A percentile compares a stretch with the other conserved stretches of the same genome.
Conservation (phyloP, 2,113 vertebrate genomes). For the Chionomys nivalis region DNA sequence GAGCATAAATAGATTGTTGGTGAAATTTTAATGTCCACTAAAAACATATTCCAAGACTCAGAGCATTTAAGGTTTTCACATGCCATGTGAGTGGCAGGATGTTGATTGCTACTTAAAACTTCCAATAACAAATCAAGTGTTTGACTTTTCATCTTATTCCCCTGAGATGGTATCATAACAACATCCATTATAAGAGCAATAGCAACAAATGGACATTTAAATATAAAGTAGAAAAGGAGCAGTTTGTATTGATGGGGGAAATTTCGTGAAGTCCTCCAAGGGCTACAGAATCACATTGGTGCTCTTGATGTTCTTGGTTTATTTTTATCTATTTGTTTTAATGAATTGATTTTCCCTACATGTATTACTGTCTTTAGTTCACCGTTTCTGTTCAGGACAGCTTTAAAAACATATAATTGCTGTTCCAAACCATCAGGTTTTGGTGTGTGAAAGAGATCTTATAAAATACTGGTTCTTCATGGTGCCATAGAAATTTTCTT, state of each 20-base stretch:
- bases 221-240: slow-evolving; percentile 66
- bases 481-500: not conserved
- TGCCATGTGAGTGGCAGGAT: not conserved
- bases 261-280: slow-evolving; percentile 56
- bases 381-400: slow-evolving; percentile 65
- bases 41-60: not conserved
- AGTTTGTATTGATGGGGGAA: slow-evolving; percentile 60
- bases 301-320: slow-evolving; percentile 58
- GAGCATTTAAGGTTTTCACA: not conserved
- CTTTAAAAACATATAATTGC: slow-evolving; percentile 7
- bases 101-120: not conserved
- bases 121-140: not conserved
- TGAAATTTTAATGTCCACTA: not conserved
- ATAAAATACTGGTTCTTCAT: slow-evolving; percentile 5
- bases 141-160: not conserved
- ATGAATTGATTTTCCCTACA: slow-evolving; percentile 49
- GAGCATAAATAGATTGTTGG: not conserved
- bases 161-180: not conserved
- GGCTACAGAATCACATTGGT: slow-evolving; percentile 55
- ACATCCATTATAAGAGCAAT: not conserved
- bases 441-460: slow-evolving; percentile 43
- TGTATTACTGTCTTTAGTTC: slow-evolving; percentile 51
- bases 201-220: not conserved
- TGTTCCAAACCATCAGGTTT: not conserved
- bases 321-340: slow-evolving; percentile 73